Evolutionary conservation across 2,888 invertebrate genomes (phyloP), one percentile per base, ranked within the genome.

Genomic region (Branchinecta sandiegonensis): DNA sequence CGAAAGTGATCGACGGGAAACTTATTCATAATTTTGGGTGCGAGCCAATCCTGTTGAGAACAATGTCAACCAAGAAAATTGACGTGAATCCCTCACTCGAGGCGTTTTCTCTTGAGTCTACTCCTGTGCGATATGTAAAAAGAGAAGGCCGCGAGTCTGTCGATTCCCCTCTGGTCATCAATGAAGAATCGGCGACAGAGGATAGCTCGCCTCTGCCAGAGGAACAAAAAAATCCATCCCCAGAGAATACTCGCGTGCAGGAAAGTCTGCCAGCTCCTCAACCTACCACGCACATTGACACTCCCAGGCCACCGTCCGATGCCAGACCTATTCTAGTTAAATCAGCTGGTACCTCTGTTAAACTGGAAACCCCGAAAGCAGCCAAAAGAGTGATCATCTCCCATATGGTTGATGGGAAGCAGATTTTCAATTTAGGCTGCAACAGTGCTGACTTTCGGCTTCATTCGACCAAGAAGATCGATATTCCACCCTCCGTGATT

Each of bases 381-480:
- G 37, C 37, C 37, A 37, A 37, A 37, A 56, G 63, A 23, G 23
- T 56, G n/a, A 23, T 56, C 14, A 11, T 17, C n/a, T 17, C 63
- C 63, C 63, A 17, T n/a, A 9, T 56, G n/a, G 9, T 17, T 56
- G 23, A 56, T 23, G 63, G 63, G 23, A 56, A 56, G 23, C 8
- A 17, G n/a, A 56, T 56, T 23, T 23, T 17, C 63, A 56, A 56
- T 56, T n/a, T 56, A 56, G 63, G 63, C n/a, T 56, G 63, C 23
- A 23, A 56, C 12, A n/a, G 14, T 17, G 23, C 14, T 56, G 63
- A 56, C 63, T 23, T 10, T 10, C 63, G 63, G n/a, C n/a, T 56
- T n/a, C 23, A 17, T 56, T 56, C 63, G 8, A n/a, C 23, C 8
- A 56, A 56, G 23, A 56, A 56, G 63, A 56, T 56, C 23, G 63